Base-by-base conservation (phyloP, 2,888 invertebrate species). In the Temnothorax ravouxi region DNA sequence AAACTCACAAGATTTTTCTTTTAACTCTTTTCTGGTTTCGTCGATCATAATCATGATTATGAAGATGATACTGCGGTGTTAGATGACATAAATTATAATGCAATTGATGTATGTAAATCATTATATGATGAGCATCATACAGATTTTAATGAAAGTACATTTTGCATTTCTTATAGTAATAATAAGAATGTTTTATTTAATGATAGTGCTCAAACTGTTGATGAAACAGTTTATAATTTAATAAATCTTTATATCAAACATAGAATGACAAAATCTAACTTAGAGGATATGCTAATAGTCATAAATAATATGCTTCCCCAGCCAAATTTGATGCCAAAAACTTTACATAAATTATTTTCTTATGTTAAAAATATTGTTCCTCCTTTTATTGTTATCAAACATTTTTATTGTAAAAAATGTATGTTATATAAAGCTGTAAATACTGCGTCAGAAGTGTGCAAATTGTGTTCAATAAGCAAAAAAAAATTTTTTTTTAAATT, bases 231-330 rank as follows among this genome's bases (percentile, higher is more conserved):
- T 59, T 59, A 29, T 6, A 59, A 59, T 29, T 59, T 59, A 59
- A 59, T 29, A 15, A 25, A 59, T 59, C 25, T 59, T 59, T 59
- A 59, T 59, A 15, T 59, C 0, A 59, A 29, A 59, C 56, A 56
- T 56, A 59, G 15, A 15, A 59, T 59, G 56, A 59, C 56, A 59
- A 59, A 59, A 13, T 59, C 29, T 29, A 59, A 59, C 6, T 59
- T 59, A 15, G 0, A 29, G 5, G 56, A 59, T 59, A 29, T 59
- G 56, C 5, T 59, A 59, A 15, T 29, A 59, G 25, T 59, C 29
- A 59, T 59, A 59, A 59, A 59, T 59, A 29, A 59, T 59, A 59
- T 59, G 56, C 56, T 59, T 59, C 29, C 56, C 15, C 56, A 59
- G 25, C 25, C 25, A 59, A 59, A 59, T 59, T 59, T 29, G 13